These are phyloP conservation scores for Ornithorhynchus anatinus DNA, from an alignment of 2,113 vertebrate genomes.

Conservation along the genomic window DNA sequence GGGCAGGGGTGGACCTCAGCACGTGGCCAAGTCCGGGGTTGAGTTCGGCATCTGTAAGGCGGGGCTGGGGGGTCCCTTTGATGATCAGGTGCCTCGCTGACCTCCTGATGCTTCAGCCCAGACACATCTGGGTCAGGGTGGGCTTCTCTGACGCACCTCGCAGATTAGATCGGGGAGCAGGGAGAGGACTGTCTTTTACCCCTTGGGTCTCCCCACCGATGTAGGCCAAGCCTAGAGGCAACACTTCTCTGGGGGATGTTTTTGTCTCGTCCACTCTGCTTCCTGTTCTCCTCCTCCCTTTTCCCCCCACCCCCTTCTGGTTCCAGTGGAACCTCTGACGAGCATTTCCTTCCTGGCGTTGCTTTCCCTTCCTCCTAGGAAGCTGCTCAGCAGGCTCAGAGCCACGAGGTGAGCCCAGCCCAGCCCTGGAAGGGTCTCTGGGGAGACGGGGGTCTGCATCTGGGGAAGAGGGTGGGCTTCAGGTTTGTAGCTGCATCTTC, in stretches of 20 bases:
- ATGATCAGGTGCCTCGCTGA: too few species aligned
- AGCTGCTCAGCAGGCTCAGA: not conserved
- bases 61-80: too few species aligned
- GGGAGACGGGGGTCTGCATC: not conserved
- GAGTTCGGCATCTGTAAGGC: too few species aligned
- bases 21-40: too few species aligned
- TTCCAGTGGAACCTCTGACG: constrained; percentile 52
- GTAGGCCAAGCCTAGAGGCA: too few species aligned
- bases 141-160: too few species aligned
- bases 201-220: too few species aligned
- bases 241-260: constrained; percentile 46
- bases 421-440: not conserved
- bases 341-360: constrained; percentile 68
- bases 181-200: too few species aligned
- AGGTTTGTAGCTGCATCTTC: not conserved
- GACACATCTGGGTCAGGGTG: too few species aligned
- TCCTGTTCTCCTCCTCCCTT: constrained; percentile 18
- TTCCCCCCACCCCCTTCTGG: constrained; percentile 28
- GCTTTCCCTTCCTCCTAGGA: constrained; percentile 63
- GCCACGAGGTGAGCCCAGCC: not conserved
- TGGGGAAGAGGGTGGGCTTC: not conserved
- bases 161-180: too few species aligned
- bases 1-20: too few species aligned
- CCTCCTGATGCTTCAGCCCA: too few species aligned
- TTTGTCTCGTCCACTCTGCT: constrained; percentile 13